Percentiles rank a stretch among this genome's conserved stretches.
phyloP scores from a whole-genome alignment of 1,140 invertebrate genomes.

The Scaptodrosophila lebanonensis region DNA sequence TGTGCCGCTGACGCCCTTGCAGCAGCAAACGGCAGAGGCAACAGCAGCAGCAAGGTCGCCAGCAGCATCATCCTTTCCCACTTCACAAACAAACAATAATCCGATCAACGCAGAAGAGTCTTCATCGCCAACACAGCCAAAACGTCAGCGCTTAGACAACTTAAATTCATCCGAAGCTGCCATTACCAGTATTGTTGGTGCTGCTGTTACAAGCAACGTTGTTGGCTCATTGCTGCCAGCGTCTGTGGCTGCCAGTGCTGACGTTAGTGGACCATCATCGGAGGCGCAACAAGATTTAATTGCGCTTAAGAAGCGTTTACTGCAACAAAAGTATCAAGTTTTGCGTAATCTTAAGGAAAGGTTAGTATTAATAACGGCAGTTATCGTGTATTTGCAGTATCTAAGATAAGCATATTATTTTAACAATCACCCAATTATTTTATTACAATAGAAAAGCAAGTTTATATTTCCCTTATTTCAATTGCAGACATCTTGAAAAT shows the following conservation, averaged over 20 bases:
- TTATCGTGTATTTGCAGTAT: too few species aligned
- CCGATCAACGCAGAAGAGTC: slow-evolving; percentile 23
- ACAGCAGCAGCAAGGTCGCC: slow-evolving; percentile 45
- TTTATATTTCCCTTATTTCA: not conserved
- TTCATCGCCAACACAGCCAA: slow-evolving; percentile 48
- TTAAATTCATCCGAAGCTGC: slow-evolving; percentile 1
- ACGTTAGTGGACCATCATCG: slow-evolving; percentile 39
- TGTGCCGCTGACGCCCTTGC: slow-evolving; percentile 21
- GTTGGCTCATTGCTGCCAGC: slow-evolving; percentile 56
- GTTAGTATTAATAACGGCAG: slow-evolving; percentile 26
- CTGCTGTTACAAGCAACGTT: slow-evolving; percentile 46
- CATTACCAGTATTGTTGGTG: slow-evolving; percentile 38
- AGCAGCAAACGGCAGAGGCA: slow-evolving; percentile 45
- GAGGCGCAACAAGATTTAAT: slow-evolving; percentile 61
- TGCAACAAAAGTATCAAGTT: slow-evolving; percentile 70
- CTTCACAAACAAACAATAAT: slow-evolving; percentile 10
- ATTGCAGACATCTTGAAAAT: slow-evolving; percentile 85
- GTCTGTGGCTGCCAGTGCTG: slow-evolving; percentile 47
- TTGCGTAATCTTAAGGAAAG: slow-evolving; percentile 76
- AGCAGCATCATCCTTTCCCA: slow-evolving; percentile 25
- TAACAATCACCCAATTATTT: not conserved
- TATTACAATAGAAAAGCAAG: not conserved
- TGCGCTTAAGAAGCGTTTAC: slow-evolving; percentile 71
- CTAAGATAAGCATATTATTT: too few species aligned
- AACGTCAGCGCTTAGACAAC: slow-evolving; percentile 62